Evolutionary conservation across 2,113 vertebrate genomes (phyloP), one percentile per base, ranked within the genome.

Genomic region (Festucalex cinctus): DNA sequence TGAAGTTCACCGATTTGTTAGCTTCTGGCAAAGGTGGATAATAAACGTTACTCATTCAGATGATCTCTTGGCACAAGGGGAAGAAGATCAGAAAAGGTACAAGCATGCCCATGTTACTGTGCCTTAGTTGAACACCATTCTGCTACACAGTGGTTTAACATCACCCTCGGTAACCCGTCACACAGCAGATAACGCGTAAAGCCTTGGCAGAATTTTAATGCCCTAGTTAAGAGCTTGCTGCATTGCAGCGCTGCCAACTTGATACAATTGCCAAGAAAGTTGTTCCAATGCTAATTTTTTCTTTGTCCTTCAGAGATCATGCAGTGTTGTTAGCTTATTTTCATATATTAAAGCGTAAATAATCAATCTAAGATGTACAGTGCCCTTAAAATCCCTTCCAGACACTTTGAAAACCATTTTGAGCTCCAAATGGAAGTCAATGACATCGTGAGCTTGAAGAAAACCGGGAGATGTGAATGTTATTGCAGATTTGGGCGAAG

Each of bases 181-280:
- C 54, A 72, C 70, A 70, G 68, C n/a, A 48, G 67, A 62, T 69
- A 48, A 80, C 71, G 73, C 74, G 24, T 44, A 66, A 41, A 44
- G 12, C 66, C 64, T 24, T 64, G 79, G 66, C 70, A 76, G 71
- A 85, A 75, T 84, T 72, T 56, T 65, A 78, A 80, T 83, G 65
- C 22, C 65, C 20, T 56, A 6, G 63, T 83, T 66, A 39, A 78
- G 64, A 9, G 0, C 58, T 81, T 54, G 4, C 68, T 54, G 58
- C 65, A 74, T 70, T 37, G 22, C 46, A 69, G 74, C 2, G 3
- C 59, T 72, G 75, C 76, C 73, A 84, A 43, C 58, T 66, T 54
- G 9, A 51, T 62, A 74, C 68, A 39, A 79, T 62, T 74, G 76
- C 73, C 78, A 83, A 77, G 61, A 51, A 81, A 71, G 43, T 71